A percentile compares a stretch with the other conserved stretches of the same genome.
These are phyloP conservation scores for Hypselothyrea guttata DNA, from an alignment of 2,888 invertebrate genomes.

Conservation along the genomic window DNA sequence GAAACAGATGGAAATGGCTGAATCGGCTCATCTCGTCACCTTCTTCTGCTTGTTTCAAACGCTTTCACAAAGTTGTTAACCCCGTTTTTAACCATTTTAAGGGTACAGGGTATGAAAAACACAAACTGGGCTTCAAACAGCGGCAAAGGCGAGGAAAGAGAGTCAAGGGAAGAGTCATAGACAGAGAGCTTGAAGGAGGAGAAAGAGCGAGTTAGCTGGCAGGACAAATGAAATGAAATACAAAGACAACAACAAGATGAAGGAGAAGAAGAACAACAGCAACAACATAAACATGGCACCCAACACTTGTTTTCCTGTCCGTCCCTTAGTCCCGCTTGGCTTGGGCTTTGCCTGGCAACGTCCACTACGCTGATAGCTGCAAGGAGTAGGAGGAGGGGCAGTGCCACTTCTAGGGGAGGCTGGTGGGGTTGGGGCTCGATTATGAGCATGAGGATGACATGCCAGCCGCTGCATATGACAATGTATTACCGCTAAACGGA, in stretches of 20 bases:
- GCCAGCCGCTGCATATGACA: conserved; percentile 61
- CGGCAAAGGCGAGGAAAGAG: conserved; percentile 17
- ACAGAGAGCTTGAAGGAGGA: no score
- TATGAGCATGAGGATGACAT: conserved; percentile 34
- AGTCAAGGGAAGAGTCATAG: no score
- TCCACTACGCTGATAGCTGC: conserved; percentile 29
- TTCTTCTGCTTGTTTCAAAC: no score
- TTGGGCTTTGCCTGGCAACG: conserved; percentile 47
- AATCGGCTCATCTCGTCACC: no score
- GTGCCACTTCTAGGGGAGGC: background rate
- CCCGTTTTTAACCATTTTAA: no score
- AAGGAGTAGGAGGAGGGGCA: background rate
- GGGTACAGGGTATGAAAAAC: conserved; percentile 8
- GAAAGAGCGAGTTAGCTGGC: no score
- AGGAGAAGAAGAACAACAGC: conserved; percentile 16
- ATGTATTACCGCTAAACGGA: conserved; percentile 69
- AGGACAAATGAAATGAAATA: conserved; percentile 59
- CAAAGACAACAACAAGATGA: conserved; percentile 46
- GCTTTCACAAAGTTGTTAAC: no score
- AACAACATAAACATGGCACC: conserved; percentile 67
- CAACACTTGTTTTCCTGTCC: conserved; percentile 70
- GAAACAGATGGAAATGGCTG: no score
- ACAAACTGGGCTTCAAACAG: conserved; percentile 62
- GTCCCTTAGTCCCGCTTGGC: conserved; percentile 34
- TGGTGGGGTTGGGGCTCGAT: background rate